phyloP scores from a whole-genome alignment of 2,888 invertebrate genomes.

The Allophyes oxyacanthae region DNA sequence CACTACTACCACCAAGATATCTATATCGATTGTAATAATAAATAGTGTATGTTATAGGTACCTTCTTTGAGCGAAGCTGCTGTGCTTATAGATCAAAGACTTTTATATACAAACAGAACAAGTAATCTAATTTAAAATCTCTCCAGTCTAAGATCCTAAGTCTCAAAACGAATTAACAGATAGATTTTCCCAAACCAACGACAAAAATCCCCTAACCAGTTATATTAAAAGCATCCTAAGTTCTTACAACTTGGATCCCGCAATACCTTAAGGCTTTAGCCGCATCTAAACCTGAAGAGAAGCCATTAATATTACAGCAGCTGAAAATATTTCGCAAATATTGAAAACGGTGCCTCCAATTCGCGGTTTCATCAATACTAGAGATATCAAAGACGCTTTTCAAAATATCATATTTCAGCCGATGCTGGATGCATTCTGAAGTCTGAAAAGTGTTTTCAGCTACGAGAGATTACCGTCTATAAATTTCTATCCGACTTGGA shows the following conservation, averaged over 20 bases:
- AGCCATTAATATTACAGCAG: constrained; percentile 67
- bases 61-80: no score
- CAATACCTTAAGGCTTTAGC: constrained; percentile 26
- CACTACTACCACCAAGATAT: no score
- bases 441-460: constrained; percentile 63
- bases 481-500: constrained; percentile 31
- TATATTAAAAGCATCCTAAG: constrained; percentile 3
- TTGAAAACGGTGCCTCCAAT: constrained; percentile 61
- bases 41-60: no score
- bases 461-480: constrained; percentile 56
- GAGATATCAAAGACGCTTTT: constrained; percentile 64
- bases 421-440: constrained; percentile 43
- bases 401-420: constrained; percentile 61
- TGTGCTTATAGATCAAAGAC: no score
- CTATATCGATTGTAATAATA: no score
- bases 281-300: constrained; percentile 51
- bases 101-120: no score
- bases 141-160: background rate
- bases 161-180: background rate
- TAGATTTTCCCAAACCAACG: background rate
- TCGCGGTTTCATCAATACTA: constrained; percentile 61
- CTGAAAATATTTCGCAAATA: constrained; percentile 71
- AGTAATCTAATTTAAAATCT: background rate
- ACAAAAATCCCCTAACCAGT: background rate
- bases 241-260: constrained; percentile 2